phyloP scores from a whole-genome alignment of 2,888 invertebrate genomes.

The Acheta domesticus region DNA sequence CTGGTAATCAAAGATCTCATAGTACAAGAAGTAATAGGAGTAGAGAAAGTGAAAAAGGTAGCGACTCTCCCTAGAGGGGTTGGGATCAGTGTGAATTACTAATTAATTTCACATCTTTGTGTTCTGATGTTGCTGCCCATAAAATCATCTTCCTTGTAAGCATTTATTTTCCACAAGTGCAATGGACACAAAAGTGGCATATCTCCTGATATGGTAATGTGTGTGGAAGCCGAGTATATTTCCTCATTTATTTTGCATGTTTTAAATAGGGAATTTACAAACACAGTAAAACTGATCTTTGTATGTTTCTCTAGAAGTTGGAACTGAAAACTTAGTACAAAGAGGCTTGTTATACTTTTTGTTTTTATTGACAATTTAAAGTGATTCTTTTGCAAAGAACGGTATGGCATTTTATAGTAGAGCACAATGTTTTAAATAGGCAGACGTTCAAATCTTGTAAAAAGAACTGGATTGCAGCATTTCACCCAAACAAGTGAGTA shows the following conservation, averaged over 20 bases:
- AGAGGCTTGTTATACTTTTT: not conserved
- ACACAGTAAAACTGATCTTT: conserved; percentile 7
- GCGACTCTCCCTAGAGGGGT: conserved; percentile 23
- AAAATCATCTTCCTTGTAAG: not conserved
- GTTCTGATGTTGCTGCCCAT: not conserved
- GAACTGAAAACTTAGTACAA: not conserved
- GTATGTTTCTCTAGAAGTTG: conserved; percentile 1
- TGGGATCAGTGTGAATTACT: conserved; percentile 19
- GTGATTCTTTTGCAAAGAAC: too few relatives aligned
- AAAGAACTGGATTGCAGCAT: too few relatives aligned
- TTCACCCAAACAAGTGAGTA: too few relatives aligned
- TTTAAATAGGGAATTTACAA: not conserved
- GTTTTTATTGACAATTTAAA: not conserved
- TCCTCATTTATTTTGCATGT: not conserved
- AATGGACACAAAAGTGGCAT: too few relatives aligned
- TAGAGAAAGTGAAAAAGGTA: conserved; percentile 28
- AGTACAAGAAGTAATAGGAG: conserved; percentile 25
- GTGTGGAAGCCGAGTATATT: not conserved
- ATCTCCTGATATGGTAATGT: not conserved
- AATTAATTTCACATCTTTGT: conserved; percentile 19
- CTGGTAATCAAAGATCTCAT: conserved; percentile 25
- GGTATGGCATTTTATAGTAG: too few relatives aligned
- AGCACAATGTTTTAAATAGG: too few relatives aligned
- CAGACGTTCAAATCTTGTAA: too few relatives aligned
- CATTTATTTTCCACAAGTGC: too few relatives aligned